phyloP scores from a whole-genome alignment of 2,797 vertebrate genomes.

The Enteromius viviparus region DNA sequence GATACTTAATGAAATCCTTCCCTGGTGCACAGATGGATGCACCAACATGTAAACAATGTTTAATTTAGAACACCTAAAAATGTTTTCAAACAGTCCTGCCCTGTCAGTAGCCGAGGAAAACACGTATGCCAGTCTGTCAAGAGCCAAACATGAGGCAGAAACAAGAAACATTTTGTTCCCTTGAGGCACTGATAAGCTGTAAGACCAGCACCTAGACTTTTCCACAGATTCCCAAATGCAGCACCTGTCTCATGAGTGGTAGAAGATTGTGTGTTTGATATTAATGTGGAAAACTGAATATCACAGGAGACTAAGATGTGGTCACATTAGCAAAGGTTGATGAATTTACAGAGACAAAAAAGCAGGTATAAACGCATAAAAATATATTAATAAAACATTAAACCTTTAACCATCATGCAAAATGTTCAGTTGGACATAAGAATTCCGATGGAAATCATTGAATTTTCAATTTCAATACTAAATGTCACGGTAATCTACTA shows the following conservation, averaged over 20 bases:
- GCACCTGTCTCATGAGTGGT: background rate
- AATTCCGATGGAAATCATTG: too few relatives aligned
- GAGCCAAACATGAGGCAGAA: constrained; percentile 16
- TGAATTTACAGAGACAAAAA: background rate
- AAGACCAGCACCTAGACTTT: background rate
- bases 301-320: background rate
- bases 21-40: constrained; percentile 16
- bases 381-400: background rate
- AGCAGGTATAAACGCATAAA: background rate
- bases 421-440: too few relatives aligned
- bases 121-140: constrained; percentile 18
- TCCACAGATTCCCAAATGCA: background rate
- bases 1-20: background rate
- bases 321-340: background rate
- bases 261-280: background rate
- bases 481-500: too few relatives aligned
- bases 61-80: constrained; percentile 31
- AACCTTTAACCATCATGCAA: too few relatives aligned
- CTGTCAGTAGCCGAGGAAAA: constrained; percentile 12
- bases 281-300: background rate
- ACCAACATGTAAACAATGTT: constrained; percentile 32
- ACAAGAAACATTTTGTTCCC: background rate
- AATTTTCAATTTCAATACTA: too few relatives aligned
- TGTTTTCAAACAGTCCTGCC: constrained; percentile 16
- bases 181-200: background rate